Conservation (phyloP, 2,113 vertebrate species). For the Gambusia holbrooki region DNA sequence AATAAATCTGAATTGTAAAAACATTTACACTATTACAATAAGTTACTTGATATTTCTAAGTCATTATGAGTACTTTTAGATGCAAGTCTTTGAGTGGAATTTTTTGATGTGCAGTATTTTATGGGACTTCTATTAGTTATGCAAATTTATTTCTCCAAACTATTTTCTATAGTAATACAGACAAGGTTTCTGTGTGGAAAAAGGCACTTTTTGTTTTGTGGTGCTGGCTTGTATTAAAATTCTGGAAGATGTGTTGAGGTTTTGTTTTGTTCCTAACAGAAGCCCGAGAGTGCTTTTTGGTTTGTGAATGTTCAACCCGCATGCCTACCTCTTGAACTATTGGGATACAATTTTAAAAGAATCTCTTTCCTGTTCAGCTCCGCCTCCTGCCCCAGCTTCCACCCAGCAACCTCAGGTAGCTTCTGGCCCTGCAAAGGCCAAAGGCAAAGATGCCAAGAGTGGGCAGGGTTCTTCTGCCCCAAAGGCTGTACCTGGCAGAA, state of each 20-base stretch:
- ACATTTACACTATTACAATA: too few species aligned
- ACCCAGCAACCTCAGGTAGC: conserved; percentile 71
- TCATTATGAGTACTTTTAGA: too few species aligned
- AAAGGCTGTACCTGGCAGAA: conserved; percentile 79
- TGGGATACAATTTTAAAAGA: conserved; percentile 30
- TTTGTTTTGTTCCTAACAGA: conserved; percentile 46
- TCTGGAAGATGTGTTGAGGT: conserved; percentile 4
- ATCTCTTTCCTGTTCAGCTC: conserved; percentile 72
- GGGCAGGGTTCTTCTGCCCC: conserved; percentile 70
- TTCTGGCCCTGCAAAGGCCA: conserved; percentile 76
- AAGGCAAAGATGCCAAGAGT: conserved; percentile 79
- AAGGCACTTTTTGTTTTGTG: conserved; percentile 22
- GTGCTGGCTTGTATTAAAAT: conserved; percentile 37
- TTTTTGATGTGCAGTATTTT: neutral
- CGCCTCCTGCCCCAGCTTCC: conserved; percentile 81
- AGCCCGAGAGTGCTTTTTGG: conserved; percentile 31
- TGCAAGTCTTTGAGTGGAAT: neutral
- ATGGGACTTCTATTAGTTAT: conserved; percentile 2
- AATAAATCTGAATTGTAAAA: neutral
- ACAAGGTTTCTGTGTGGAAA: conserved; percentile 36
- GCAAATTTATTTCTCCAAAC: neutral
- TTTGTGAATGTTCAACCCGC: conserved; percentile 66
- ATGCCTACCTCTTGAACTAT: conserved; percentile 55
- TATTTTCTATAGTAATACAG: conserved; percentile 35
- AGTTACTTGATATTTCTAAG: too few species aligned